Conservation (phyloP, 1,140 invertebrate species). For the Leguminivora glycinivorella region DNA sequence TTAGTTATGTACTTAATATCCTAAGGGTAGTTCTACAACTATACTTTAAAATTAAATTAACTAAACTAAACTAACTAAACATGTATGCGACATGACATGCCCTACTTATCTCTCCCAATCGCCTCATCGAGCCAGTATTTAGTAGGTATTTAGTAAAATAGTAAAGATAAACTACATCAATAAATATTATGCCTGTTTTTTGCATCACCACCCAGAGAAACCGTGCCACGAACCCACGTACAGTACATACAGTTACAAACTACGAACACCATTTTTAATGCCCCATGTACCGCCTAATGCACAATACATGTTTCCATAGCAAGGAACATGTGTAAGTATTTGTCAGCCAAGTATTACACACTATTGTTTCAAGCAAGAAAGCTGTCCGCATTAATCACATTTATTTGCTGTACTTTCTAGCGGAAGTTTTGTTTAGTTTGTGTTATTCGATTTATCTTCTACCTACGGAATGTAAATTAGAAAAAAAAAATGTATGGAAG, state of each 20-base stretch:
- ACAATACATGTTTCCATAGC: slow-evolving; percentile 35
- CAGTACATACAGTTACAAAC: slow-evolving; percentile 6
- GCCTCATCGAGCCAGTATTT: too few species aligned
- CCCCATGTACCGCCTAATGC: slow-evolving; percentile 36
- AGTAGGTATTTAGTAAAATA: background rate
- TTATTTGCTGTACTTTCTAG: slow-evolving; percentile 25
- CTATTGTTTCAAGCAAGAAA: slow-evolving; percentile 35
- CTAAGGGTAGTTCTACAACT: too few species aligned
- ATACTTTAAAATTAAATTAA: too few species aligned
- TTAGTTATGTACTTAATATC: too few species aligned
- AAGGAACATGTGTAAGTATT: slow-evolving; percentile 40
- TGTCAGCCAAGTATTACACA: slow-evolving; percentile 37
- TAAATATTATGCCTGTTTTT: too few species aligned
- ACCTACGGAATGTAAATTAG: background rate
- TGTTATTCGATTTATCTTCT: background rate
- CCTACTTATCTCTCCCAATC: too few species aligned
- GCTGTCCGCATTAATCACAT: slow-evolving; percentile 18
- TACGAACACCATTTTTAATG: slow-evolving; percentile 23
- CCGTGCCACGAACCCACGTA: background rate
- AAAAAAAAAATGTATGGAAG: too few species aligned
- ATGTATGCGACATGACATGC: too few species aligned
- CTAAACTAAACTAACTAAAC: too few species aligned
- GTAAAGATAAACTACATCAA: background rate
- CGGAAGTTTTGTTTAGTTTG: slow-evolving; percentile 7
- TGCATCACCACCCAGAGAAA: background rate